Evolutionary conservation across 2,888 invertebrate species (phyloP).

Genomic region (Cepaea hortensis): DNA sequence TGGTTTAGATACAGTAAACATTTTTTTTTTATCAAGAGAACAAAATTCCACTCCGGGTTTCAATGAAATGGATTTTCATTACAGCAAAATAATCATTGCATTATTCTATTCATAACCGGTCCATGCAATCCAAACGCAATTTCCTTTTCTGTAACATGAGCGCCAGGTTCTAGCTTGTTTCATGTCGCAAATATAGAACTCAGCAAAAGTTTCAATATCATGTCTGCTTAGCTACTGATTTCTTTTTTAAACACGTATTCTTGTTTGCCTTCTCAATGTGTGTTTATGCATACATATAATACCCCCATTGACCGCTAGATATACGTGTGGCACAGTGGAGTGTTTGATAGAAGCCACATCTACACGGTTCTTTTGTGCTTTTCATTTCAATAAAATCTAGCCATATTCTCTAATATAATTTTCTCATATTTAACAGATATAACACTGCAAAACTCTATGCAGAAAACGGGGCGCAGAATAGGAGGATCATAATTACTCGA

Average conservation of each 20-base stretch:
- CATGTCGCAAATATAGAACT: background rate
- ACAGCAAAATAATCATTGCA: background rate
- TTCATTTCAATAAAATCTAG: no score
- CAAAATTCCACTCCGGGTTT: background rate
- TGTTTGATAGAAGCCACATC: no score
- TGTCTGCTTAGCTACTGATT: background rate
- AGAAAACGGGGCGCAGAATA: no score
- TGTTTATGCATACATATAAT: no score
- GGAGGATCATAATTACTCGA: no score
- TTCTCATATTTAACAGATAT: no score
- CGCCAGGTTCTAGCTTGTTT: background rate
- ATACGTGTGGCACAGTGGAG: no score
- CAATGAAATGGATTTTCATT: constrained; percentile 40
- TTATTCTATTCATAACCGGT: background rate
- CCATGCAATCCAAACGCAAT: constrained; percentile 35
- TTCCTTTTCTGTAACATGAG: constrained; percentile 9
- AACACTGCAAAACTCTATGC: no score
- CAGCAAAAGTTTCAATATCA: constrained; percentile 6
- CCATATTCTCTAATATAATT: no score
- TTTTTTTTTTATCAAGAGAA: background rate
- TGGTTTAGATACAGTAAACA: constrained; percentile 33
- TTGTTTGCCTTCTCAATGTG: background rate
- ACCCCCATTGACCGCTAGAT: no score
- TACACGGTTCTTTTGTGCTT: no score
- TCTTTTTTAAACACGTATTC: background rate